Evolutionary conservation across 2,113 vertebrate species (phyloP).

Genomic region (Emberiza fucata): DNA sequence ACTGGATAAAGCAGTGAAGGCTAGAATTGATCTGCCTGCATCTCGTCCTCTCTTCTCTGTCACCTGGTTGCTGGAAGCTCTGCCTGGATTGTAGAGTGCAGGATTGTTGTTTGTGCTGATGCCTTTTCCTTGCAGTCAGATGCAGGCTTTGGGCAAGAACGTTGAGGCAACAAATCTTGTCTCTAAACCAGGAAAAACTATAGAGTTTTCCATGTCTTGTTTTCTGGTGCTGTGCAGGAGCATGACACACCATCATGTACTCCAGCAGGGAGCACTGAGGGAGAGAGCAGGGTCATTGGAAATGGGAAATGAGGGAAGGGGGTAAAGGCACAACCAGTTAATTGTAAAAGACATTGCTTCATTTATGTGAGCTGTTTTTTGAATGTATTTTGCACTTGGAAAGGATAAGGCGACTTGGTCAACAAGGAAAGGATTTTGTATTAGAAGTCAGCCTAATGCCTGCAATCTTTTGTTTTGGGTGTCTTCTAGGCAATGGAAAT

Average conservation of each 20-base stretch:
- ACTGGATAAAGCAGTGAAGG: not conserved
- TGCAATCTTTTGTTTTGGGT: not conserved
- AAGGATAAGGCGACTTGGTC: not conserved
- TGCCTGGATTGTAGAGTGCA: not conserved
- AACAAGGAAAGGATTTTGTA: not conserved
- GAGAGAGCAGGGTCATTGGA: not conserved
- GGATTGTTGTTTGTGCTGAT: not conserved
- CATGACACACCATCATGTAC: accelerated
- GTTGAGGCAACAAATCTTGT: not conserved
- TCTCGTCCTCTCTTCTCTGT: not conserved
- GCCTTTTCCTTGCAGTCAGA: not conserved
- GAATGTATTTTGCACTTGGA: not conserved
- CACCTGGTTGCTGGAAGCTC: not conserved
- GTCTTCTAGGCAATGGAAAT: not conserved
- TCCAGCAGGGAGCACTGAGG: not conserved
- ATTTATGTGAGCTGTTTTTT: accelerated
- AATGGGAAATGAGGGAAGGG: not conserved
- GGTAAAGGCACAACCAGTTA: accelerated
- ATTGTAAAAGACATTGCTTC: not conserved
- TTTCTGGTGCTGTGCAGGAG: not conserved
- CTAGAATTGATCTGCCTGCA: not conserved
- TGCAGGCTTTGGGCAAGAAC: not conserved
- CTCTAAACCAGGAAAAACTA: not conserved
- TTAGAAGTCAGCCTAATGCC: not conserved
- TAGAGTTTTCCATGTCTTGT: not conserved